Conservation (phyloP, 2,888 invertebrate genomes). For the Macrostomum cliftonense region DNA sequence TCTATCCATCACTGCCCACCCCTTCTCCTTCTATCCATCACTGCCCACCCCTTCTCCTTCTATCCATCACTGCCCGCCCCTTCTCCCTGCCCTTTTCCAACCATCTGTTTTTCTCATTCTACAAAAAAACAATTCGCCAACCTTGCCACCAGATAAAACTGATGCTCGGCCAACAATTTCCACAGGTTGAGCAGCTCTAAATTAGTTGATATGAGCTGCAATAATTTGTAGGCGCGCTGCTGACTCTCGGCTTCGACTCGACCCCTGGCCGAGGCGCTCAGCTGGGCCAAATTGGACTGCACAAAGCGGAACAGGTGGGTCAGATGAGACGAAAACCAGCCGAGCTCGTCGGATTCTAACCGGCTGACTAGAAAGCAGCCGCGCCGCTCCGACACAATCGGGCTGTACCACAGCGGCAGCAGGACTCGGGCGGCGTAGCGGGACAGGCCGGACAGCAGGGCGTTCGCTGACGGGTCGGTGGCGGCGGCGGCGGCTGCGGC, state of each 20-base stretch:
- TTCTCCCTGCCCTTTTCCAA: too few relatives aligned
- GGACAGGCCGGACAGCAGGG: constrained; percentile 1
- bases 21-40: too few relatives aligned
- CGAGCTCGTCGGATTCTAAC: constrained; percentile 49
- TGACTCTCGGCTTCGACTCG: not conserved
- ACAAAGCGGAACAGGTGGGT: constrained; percentile 57
- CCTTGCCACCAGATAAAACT: constrained; percentile 53
- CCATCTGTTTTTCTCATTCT: too few relatives aligned
- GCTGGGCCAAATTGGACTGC: constrained; percentile 46
- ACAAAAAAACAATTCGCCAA: too few relatives aligned
- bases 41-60: too few relatives aligned
- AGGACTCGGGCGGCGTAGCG: constrained; percentile 8
- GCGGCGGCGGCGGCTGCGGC: not conserved
- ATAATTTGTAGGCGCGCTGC: constrained; percentile 15
- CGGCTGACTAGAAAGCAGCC: constrained; percentile 10
- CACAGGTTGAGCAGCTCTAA: constrained; percentile 78
- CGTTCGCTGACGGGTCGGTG: not conserved
- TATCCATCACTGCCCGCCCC: too few relatives aligned
- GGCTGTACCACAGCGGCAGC: constrained; percentile 5
- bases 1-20: too few relatives aligned
- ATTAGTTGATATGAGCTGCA: constrained; percentile 46
- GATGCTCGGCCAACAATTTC: constrained; percentile 76
- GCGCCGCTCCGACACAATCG: constrained; percentile 9
- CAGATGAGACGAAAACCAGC: constrained; percentile 54
- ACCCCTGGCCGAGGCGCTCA: constrained; percentile 12